Conservation (phyloP, 2,888 invertebrate species). For the Athripsodes cinereus region DNA sequence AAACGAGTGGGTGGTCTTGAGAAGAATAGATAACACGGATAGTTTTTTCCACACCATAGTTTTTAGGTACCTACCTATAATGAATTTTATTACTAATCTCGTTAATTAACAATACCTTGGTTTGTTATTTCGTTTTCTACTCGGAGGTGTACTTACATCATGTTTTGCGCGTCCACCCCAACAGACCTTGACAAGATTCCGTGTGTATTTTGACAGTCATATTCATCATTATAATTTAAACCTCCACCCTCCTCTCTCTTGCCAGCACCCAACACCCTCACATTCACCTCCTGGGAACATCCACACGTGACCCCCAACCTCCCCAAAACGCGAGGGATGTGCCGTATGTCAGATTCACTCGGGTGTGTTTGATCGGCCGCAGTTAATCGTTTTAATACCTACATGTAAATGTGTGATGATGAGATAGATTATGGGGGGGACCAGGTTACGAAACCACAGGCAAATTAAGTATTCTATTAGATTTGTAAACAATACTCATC, state of each 20-base stretch:
- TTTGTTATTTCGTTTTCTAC: too few species aligned
- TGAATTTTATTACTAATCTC: too few species aligned
- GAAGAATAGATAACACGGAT: too few species aligned
- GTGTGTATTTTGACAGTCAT: conserved; percentile 12
- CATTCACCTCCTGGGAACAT: conserved; percentile 9
- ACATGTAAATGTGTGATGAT: conserved; percentile 7
- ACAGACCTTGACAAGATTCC: conserved; percentile 7
- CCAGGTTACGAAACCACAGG: background rate
- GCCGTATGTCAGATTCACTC: conserved; percentile 13
- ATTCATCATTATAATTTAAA: conserved; percentile 15
- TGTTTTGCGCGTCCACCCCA: too few species aligned
- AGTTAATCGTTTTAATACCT: conserved; percentile 15
- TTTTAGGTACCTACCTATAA: too few species aligned
- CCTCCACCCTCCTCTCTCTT: conserved; percentile 1
- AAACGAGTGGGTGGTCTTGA: too few species aligned
- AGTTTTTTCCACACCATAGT: too few species aligned
- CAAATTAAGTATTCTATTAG: background rate
- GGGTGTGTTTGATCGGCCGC: conserved; percentile 13
- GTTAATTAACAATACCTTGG: too few species aligned
- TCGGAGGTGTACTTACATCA: too few species aligned
- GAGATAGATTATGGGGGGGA: background rate
- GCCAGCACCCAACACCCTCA: background rate
- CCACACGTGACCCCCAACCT: conserved; percentile 10
- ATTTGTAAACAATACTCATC: too few species aligned
- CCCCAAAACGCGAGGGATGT: conserved; percentile 6